Base-by-base conservation (phyloP, 1,140 invertebrate species). In the Pseudomyrmex pallidus region DNA sequence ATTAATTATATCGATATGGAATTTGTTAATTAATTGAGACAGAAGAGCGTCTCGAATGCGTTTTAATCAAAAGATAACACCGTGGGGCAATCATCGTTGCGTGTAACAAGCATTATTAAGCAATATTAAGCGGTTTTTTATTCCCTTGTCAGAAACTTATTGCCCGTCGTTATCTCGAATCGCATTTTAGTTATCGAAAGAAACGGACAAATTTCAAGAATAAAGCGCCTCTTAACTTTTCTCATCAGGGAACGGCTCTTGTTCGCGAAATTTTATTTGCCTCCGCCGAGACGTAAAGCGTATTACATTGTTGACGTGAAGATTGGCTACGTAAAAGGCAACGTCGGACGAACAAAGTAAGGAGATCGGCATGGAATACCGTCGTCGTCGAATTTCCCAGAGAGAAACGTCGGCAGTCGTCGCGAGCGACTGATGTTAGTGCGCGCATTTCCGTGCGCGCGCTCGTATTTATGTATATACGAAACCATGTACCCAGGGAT, bases 251-350 rank as follows among this genome's bases (percentile, higher is more conserved):
- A 59, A 82, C 70, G 20, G 59, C 64, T 82, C 83, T 80, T 20
- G 57, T 76, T 77, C 50, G 82, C 68, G 86, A 85, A 87, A 87
- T 88, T 87, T 88, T 83, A 87, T 85, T 87, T 84, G 73, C 50
- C 35, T 17, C 17, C 66, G 46, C 48, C 76, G 70, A 85, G 62
- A 82, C 63, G 77, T 77, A 85, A 87, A 82, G 61, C 68, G 86
- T 84, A 73, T 85, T 88, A 88, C 86, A 88, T 82, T 83, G 86
- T 89, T 80, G 84, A 88, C 78, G 80, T 46, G 84, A 88, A 80
- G 78, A 89, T 89, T 88, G 86, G 84, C 87, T 48, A 73, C 86
- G 86, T 89, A 88, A 89, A 89, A 88, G 66, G 66, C 46, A 67
- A 54, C 61, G 70, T 46, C 54, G 20, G 44, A 48, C 67, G 52